phyloP scores from a whole-genome alignment of 2,888 invertebrate species.

The Arenicola marina region DNA sequence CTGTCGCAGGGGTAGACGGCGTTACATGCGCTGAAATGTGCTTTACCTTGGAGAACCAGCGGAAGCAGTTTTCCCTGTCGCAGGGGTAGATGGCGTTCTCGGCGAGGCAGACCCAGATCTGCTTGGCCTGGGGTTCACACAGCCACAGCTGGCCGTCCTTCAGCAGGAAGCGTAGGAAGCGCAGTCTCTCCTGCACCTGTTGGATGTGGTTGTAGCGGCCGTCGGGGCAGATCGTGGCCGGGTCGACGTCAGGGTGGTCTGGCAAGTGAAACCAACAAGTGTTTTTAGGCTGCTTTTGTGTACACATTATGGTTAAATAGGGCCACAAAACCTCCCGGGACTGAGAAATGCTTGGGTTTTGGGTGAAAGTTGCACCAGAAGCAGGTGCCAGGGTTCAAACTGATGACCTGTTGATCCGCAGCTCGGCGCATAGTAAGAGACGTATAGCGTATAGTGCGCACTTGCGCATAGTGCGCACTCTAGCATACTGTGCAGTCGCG shows the following conservation, averaged over 20 bases:
- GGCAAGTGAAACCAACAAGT: background rate
- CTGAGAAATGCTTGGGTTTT: too few relatives aligned
- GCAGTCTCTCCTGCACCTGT: conserved; percentile 70
- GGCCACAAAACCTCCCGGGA: too few relatives aligned
- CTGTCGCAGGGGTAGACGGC: conserved; percentile 90
- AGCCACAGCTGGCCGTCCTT: conserved; percentile 94
- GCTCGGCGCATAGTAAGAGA: too few relatives aligned
- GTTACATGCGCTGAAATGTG: conserved; percentile 84
- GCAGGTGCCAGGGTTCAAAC: too few relatives aligned
- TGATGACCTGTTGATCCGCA: too few relatives aligned
- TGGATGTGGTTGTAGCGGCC: conserved; percentile 87
- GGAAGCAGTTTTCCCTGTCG: conserved; percentile 95
- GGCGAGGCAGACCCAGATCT: conserved; percentile 89
- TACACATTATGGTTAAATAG: background rate
- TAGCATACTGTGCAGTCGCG: too few relatives aligned
- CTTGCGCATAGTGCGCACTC: too few relatives aligned
- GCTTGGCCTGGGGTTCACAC: conserved; percentile 92
- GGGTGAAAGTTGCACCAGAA: too few relatives aligned
- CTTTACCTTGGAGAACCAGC: conserved; percentile 88
- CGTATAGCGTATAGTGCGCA: too few relatives aligned
- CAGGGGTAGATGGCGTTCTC: conserved; percentile 89
- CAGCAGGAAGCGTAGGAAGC: conserved; percentile 52
- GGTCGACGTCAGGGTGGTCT: conserved; percentile 72
- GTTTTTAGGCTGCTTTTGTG: background rate
- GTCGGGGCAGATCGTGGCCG: conserved; percentile 68